Conservation (phyloP, 2,888 invertebrate species). For the Ctenicera cuprea region DNA sequence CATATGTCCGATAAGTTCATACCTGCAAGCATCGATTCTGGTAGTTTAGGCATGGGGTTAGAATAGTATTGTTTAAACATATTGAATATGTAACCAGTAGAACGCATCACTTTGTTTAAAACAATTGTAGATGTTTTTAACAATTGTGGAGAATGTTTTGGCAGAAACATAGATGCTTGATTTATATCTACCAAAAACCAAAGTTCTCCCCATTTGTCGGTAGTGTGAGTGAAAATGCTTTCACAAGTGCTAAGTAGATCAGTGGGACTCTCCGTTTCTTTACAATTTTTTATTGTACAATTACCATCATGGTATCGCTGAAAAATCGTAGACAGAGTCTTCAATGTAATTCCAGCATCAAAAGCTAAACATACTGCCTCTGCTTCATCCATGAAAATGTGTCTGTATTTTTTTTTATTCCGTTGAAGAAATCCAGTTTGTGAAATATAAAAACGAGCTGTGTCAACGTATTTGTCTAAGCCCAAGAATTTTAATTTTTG, state of each 20-base stretch:
- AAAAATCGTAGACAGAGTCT: conserved; percentile 63
- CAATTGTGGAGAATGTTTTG: conserved; percentile 66
- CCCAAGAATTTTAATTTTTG: conserved; percentile 62
- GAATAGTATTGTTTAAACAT: conserved; percentile 67
- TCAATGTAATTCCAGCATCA: conserved; percentile 62
- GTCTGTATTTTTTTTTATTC: conserved; percentile 65
- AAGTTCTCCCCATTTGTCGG: conserved; percentile 65
- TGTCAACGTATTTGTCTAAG: conserved; percentile 65
- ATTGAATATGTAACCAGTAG: conserved; percentile 66
- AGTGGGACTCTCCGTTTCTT: conserved; percentile 36
- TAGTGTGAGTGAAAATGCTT: conserved; percentile 54
- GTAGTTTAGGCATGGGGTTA: conserved; percentile 62
- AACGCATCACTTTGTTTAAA: conserved; percentile 67
- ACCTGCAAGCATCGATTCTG: conserved; percentile 57
- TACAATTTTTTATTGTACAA: conserved; percentile 58
- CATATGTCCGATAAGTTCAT: conserved; percentile 61
- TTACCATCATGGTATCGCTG: conserved; percentile 64
- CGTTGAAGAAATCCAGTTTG: conserved; percentile 63
- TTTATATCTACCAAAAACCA: conserved; percentile 70
- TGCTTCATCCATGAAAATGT: conserved; percentile 70
- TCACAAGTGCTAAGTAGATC: conserved; percentile 37
- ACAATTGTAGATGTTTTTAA: conserved; percentile 65
- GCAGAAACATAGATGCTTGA: conserved; percentile 68
- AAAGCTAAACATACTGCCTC: conserved; percentile 68
- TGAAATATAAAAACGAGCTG: conserved; percentile 66